Evolutionary conservation across 2,797 vertebrate genomes (phyloP), one percentile per base, ranked within the genome.

Genomic region (Fundulus diaphanus): DNA sequence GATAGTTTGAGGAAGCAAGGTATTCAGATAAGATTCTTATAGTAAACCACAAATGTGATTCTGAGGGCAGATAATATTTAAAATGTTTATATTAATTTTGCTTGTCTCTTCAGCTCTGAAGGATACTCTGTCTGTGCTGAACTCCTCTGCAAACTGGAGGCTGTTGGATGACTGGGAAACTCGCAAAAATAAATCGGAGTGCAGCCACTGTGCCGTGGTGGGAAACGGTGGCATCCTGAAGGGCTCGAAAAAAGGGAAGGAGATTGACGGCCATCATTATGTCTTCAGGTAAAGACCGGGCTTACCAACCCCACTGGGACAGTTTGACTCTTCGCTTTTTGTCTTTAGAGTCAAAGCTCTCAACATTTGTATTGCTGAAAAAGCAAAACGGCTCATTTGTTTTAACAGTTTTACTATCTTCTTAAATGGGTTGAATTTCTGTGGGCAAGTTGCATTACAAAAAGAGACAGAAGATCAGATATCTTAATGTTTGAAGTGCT

Each of bases 151-250:
- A 0, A 96, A 94, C 71, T 8, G 46, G 24, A 73, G 80, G 78
- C 85, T 96, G 92, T 80, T 96, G 71, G 95, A 96, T 7, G 91
- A 94, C 91, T 95, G 96, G 94, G 76, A 78, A 15, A 6, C 2
- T 0, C 87, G 70, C 11, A 1, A 80, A 1, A 82, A 63, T 0
- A 1, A 11, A 0, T 87, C 90, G 0, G 4, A 15, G n/a, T 97
- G 96, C 13, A 86, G 91, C 73, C 92, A 83, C 61, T 97, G 96
- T 52, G 96, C 96, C 0, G 96, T 96, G 71, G 93, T 97, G 13
- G 96, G 96, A 1, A 96, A 96, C 15, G 95, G 95, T 0, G 96
- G 96, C 2, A 96, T 97, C 5, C 89, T 97, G 73, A 95, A 90
- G 8, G 88, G 82, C 3, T 96, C 96, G 0, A 63, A 76, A 31